Evolutionary conservation across 30 jellyfish, hydroid and myxozoan genomes (phyloP).

Genomic region (Hydractinia echinata): DNA sequence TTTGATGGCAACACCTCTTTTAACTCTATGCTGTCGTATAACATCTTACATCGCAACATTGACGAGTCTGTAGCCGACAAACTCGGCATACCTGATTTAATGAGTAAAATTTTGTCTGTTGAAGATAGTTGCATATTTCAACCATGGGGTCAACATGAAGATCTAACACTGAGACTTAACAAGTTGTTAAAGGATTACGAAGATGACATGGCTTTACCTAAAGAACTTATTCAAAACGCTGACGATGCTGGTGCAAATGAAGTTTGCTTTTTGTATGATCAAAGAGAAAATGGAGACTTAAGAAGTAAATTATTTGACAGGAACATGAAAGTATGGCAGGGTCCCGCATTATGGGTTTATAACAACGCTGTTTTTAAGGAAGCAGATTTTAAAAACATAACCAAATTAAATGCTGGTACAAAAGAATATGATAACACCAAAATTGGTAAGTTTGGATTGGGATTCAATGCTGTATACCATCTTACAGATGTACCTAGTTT

Average conservation of each 20-base stretch:
- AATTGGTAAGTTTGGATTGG: conserved; percentile 82
- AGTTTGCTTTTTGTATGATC: conserved; percentile 56
- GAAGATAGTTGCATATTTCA: conserved; percentile 44
- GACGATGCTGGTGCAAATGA: conserved; percentile 81
- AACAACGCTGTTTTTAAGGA: conserved; percentile 50
- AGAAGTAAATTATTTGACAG: conserved; percentile 29
- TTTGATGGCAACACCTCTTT: background rate
- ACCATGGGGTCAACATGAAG: conserved; percentile 78
- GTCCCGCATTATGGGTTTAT: conserved; percentile 84
- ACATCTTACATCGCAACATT: conserved; percentile 32
- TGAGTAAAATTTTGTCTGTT: conserved; percentile 43
- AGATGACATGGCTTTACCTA: conserved; percentile 77
- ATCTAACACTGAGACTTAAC: conserved; percentile 58
- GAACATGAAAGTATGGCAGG: conserved; percentile 70
- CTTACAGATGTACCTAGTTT: conserved; percentile 76
- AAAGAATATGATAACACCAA: conserved; percentile 58
- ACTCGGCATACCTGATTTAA: conserved; percentile 42
- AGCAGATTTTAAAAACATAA: conserved; percentile 66
- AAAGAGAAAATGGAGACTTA: conserved; percentile 38
- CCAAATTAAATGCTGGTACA: conserved; percentile 71
- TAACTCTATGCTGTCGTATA: background rate
- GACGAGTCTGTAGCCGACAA: conserved; percentile 33
- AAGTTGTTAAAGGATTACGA: conserved; percentile 54
- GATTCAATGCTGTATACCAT: conserved; percentile 76
- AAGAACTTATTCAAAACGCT: conserved; percentile 82